Base-by-base conservation (phyloP, 2,797 vertebrate species). In the Malacoraja senta region DNA sequence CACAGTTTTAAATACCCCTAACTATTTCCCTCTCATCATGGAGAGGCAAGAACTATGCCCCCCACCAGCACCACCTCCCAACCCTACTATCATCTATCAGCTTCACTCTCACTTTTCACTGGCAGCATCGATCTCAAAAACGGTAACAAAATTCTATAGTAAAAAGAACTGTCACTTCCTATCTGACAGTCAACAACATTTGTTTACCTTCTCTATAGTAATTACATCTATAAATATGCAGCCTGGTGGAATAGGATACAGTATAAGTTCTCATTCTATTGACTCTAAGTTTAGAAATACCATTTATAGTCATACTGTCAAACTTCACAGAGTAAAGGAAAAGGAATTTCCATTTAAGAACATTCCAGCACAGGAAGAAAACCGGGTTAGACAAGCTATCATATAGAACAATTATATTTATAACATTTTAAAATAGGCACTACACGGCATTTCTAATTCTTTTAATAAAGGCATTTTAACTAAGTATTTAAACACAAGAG, bases 271-370 rank as follows among this genome's bases (percentile, higher is more conserved):
- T 76, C 71, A 76, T 92, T 76, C 44, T n/a, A 76, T 58, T 76
- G 71, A 76, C 68, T 74, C 68, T 76, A 74, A 74, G 35, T 92
- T 92, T 92, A 53, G 72, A 92, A 92, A n/a, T 15, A 58, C 90
- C 90, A 92, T 92, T 92, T 92, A 92, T 92, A 92, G 72, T 58
- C 71, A 92, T 91, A 44, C 38, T 74, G 90, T 32, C 68, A 91
- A 53, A 76, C 38, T 92, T 58, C 71, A 24, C 72, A 92, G 72
- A 72, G 71, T 92, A 76, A 92, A 53, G 44, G 35, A 92, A 76
- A 17, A 10, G 38, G 72, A 92, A 92, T 92, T 92, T 92, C 90
- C 71, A 92, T 92, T 92, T 92, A 92, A 76, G 71, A 92, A 76
- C 90, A 76, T 76, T 92, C 24, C 90, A 92, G 24, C 90, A 92